These are phyloP conservation scores for Caerostris extrusa DNA, from an alignment of 1,140 invertebrate genomes.

Conservation along the genomic window DNA sequence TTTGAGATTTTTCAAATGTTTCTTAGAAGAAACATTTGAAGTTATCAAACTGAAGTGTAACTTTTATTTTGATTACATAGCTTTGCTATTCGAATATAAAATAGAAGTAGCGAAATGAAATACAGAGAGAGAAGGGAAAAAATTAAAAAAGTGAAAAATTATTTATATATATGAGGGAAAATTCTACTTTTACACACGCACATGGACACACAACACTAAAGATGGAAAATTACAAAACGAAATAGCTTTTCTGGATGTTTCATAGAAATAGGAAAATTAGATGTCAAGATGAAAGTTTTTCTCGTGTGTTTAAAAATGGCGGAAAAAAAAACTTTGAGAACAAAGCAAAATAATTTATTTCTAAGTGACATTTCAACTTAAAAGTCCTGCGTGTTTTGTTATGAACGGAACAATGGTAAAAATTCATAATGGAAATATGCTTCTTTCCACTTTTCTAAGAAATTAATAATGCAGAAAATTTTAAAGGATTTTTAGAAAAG, in stretches of 20 bases:
- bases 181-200: background rate
- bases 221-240: slow-evolving; percentile 2
- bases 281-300: background rate
- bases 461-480: background rate
- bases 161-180: too few relatives aligned
- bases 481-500: background rate
- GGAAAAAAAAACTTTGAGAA: background rate
- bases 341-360: background rate
- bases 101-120: background rate
- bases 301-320: background rate
- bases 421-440: too few relatives aligned
- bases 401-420: too few relatives aligned
- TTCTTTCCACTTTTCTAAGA: background rate
- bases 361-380: background rate
- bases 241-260: background rate
- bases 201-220: background rate
- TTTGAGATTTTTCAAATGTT: too few relatives aligned
- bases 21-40: background rate
- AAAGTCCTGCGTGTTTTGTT: background rate
- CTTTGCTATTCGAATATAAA: background rate
- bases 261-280: background rate
- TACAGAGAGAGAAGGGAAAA: background rate
- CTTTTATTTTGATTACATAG: slow-evolving; percentile 12
- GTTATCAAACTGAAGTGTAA: slow-evolving; percentile 48
- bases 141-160: background rate